These are phyloP conservation scores for Tragelaphus strepsiceros DNA, from an alignment of 2,113 vertebrate genomes.

Conservation along the genomic window DNA sequence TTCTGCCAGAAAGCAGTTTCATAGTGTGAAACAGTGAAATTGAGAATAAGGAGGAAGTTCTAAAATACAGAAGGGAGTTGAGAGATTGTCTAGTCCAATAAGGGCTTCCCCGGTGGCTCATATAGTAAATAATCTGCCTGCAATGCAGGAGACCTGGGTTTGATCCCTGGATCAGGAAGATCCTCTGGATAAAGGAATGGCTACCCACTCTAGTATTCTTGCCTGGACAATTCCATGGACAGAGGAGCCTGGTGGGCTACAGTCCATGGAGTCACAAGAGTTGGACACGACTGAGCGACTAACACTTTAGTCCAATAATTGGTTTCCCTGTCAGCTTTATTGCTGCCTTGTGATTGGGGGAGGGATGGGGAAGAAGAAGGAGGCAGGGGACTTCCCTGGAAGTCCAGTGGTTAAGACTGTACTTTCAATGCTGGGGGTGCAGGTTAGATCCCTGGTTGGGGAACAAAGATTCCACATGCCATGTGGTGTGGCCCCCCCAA, in stretches of 20 bases:
- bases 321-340: neutral
- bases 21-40: neutral
- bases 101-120: neutral
- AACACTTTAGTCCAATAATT: neutral
- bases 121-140: neutral
- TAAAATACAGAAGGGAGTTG: neutral
- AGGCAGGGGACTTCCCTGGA: neutral
- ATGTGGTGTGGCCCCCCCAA: neutral
- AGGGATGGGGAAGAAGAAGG: neutral
- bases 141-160: neutral
- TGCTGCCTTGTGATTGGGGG: neutral
- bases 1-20: neutral
- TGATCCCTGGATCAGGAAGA: neutral
- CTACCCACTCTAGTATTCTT: neutral
- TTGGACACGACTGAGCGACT: neutral
- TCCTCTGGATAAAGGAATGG: neutral
- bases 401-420: neutral
- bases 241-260: neutral
- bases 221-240: neutral
- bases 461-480: neutral
- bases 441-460: neutral
- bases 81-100: neutral
- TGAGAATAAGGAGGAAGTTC: neutral
- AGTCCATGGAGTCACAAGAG: neutral
- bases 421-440: neutral